Base-by-base conservation (phyloP, 2,888 invertebrate species). In the Gymnoscelis rufifasciata region DNA sequence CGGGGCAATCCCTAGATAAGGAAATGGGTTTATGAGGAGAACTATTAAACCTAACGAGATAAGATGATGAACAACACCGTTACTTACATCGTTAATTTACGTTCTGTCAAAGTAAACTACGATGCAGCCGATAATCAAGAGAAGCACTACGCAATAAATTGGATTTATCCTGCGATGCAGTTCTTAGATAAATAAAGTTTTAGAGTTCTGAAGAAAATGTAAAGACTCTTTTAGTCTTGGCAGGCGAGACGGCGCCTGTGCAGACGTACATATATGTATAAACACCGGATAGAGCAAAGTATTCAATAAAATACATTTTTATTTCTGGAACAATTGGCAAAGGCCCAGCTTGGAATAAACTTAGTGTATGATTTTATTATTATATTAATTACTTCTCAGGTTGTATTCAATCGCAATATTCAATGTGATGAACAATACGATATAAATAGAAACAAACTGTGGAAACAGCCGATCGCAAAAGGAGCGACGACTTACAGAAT, bases 191-290 rank as follows among this genome's bases (percentile, higher is more conserved):
- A n/a, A n/a, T n/a, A n/a, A n/a, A n/a, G n/a, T n/a, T n/a, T n/a
- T n/a, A n/a, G n/a, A n/a, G n/a, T n/a, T n/a, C n/a, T n/a, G n/a
- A n/a, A n/a, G n/a, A n/a, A n/a, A n/a, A n/a, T n/a, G n/a, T n/a
- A n/a, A n/a, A n/a, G n/a, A n/a, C n/a, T n/a, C n/a, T n/a, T n/a
- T n/a, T n/a, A 19, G 26, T 26, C 77, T 73, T 78, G 79, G 78
- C 72, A 81, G 80, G 77, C 84, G 60, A 53, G 47, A 51, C 53
- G 84, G 78, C 83, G 84, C 73, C 80, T 55, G 45, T 59, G 59
- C 62, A 57, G 60, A 57, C 58, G n/a, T n/a, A n/a, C n/a, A n/a
- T n/a, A n/a, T n/a, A 35, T 49, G 65, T 67, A 75, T 76, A 77
- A 74, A 75, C 73, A 73, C 66, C 47, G 38, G 24, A 50, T 64